phyloP scores from a whole-genome alignment of 2,888 invertebrate genomes.

The Phytoseiulus persimilis region DNA sequence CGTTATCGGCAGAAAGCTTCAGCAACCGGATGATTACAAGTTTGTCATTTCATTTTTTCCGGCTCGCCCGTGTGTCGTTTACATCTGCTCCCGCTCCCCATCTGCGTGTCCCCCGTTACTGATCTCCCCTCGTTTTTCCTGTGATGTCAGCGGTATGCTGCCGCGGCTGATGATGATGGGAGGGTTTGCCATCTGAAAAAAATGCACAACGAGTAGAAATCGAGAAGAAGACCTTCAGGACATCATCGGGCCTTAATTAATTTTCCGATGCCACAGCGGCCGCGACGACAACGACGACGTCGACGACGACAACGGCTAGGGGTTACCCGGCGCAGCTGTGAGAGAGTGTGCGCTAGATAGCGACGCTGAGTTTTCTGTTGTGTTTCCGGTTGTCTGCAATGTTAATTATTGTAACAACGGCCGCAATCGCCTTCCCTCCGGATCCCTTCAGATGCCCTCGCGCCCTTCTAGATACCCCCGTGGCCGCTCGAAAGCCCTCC shows the following conservation, averaged over 20 bases:
- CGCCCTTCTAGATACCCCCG: not conserved
- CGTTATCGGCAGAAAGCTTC: not conserved
- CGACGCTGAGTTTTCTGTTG: not conserved
- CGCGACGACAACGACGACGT: not conserved
- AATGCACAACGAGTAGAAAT: not conserved
- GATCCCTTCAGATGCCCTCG: not conserved
- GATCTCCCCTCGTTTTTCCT: not conserved
- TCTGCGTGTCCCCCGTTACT: not conserved
- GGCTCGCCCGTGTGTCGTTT: not conserved
- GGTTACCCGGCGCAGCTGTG: not conserved
- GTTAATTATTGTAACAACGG: not conserved
- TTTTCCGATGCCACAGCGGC: not conserved
- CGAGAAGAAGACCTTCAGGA: not conserved
- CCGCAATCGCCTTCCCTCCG: not conserved
- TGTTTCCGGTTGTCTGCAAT: constrained; percentile 5
- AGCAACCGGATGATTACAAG: constrained; percentile 5
- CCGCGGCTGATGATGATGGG: not conserved
- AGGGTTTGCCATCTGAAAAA: not conserved
- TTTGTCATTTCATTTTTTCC: constrained; percentile 5
- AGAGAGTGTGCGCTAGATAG: not conserved
- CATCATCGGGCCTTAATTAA: not conserved
- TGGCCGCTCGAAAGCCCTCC: not conserved
- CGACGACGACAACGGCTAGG: not conserved
- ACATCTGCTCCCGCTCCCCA: not conserved
- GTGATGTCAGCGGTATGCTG: not conserved